Percentiles rank a stretch among this genome's conserved stretches.
Conservation (phyloP, 2,888 invertebrate species). For the Microctonus aethiopoides region DNA sequence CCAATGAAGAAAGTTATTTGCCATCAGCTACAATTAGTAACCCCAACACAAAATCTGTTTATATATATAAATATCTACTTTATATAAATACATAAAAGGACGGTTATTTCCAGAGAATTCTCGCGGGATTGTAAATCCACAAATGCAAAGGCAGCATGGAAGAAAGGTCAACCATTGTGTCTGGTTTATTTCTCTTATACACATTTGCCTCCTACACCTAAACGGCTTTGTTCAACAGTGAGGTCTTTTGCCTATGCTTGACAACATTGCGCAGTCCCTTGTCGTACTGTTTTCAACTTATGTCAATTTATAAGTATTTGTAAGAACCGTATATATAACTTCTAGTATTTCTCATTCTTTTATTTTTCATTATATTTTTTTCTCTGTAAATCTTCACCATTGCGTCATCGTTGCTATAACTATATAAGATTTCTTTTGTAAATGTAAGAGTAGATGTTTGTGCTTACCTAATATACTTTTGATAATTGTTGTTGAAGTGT, state of each 20-base stretch:
- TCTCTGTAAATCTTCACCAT: constrained; percentile 17
- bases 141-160: constrained; percentile 3
- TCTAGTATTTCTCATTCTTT: constrained; percentile 12
- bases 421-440: constrained; percentile 3
- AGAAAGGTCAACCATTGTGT: constrained; percentile 25
- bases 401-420: not conserved
- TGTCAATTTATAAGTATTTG: too few species aligned
- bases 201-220: not conserved
- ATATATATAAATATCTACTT: not conserved
- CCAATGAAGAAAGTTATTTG: constrained; percentile 9
- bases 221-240: constrained; percentile 17
- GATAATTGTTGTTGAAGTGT: not conserved
- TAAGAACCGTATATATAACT: constrained; percentile 16
- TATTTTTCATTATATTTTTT: constrained; percentile 12
- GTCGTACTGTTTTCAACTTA: not conserved
- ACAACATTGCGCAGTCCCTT: constrained; percentile 12
- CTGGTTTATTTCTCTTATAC: constrained; percentile 5
- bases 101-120: constrained; percentile 7
- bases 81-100: not conserved
- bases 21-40: not conserved
- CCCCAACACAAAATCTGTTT: not conserved
- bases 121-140: constrained; percentile 2
- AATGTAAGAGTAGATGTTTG: too few species aligned
- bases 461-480: not conserved
- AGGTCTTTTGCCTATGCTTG: constrained; percentile 19